phyloP scores from a whole-genome alignment of 2,888 invertebrate species.

The Drosophila monieri region DNA sequence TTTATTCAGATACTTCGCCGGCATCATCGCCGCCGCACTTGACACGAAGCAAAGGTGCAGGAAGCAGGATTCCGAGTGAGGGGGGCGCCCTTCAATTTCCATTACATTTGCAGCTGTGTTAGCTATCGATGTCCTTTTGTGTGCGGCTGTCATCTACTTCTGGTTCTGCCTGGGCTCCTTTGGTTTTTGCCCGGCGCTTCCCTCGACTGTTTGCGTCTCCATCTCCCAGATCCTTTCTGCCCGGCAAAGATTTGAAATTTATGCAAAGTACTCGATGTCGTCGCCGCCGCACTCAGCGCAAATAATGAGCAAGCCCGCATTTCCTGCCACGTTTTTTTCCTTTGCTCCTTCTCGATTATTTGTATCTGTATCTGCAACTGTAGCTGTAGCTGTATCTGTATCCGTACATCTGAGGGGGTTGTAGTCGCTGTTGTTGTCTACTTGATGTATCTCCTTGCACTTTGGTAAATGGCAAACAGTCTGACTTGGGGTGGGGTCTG shows the following conservation, averaged over 20 bases:
- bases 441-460: slow-evolving; percentile 77
- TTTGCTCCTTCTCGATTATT: slow-evolving; percentile 44
- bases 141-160: slow-evolving; percentile 65
- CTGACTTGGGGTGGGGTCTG: slow-evolving; percentile 28
- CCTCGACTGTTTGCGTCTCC: slow-evolving; percentile 34
- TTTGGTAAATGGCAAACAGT: slow-evolving; percentile 75
- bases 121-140: slow-evolving; percentile 82
- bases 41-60: slow-evolving; percentile 71
- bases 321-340: slow-evolving; percentile 73
- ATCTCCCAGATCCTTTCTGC: slow-evolving; percentile 34
- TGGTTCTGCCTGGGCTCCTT: slow-evolving; percentile 43
- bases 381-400: slow-evolving; percentile 45
- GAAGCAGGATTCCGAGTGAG: slow-evolving; percentile 21
- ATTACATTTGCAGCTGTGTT: slow-evolving; percentile 71
- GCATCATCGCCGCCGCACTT: slow-evolving; percentile 60
- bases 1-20: slow-evolving; percentile 49
- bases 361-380: slow-evolving; percentile 55
- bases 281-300: slow-evolving; percentile 75
- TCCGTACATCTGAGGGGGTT: slow-evolving; percentile 25
- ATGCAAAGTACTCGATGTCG: slow-evolving; percentile 76
- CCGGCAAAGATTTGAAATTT: slow-evolving; percentile 71
- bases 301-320: slow-evolving; percentile 80
- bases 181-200: slow-evolving; percentile 48
- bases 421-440: slow-evolving; percentile 58
- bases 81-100: slow-evolving; percentile 74